Evolutionary conservation across 2,797 vertebrate species (phyloP).

Genomic region (Squalus acanthias): DNA sequence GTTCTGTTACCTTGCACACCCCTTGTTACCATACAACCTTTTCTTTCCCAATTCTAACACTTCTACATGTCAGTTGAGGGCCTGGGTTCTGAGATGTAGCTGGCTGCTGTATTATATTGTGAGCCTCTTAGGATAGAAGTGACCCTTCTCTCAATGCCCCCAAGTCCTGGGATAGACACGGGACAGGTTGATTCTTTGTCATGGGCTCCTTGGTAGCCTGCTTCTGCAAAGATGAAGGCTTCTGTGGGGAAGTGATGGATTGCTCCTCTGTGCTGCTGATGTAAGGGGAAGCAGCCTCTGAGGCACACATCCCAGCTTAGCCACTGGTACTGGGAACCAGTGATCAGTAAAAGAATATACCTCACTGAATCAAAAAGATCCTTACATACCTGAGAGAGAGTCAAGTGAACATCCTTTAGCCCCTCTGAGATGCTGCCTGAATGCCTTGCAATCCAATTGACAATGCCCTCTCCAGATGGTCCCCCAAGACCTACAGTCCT

Average conservation of each 20-base stretch:
- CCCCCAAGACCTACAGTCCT: background rate
- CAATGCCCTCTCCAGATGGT: background rate
- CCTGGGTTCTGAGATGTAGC: background rate
- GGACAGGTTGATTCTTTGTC: background rate
- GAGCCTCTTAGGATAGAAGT: background rate
- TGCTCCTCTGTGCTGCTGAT: background rate
- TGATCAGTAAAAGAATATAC: background rate
- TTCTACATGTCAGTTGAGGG: background rate
- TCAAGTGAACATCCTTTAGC: too few species aligned
- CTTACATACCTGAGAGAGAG: too few species aligned
- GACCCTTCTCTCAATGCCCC: background rate
- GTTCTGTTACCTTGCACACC: background rate
- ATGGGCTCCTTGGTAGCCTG: background rate
- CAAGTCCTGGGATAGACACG: background rate
- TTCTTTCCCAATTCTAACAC: background rate
- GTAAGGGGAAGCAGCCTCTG: background rate
- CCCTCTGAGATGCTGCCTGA: too few species aligned
- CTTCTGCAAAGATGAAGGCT: background rate
- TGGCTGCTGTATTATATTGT: background rate
- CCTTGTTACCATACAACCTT: background rate
- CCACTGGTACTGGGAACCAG: background rate
- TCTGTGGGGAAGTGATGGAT: too few species aligned
- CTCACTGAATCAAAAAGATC: background rate
- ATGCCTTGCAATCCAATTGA: too few species aligned
- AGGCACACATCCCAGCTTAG: background rate